A percentile compares a stretch with the other conserved stretches of the same genome.
Evolutionary conservation across 2,113 vertebrate species (phyloP).

Genomic region (Anguilla japonica): DNA sequence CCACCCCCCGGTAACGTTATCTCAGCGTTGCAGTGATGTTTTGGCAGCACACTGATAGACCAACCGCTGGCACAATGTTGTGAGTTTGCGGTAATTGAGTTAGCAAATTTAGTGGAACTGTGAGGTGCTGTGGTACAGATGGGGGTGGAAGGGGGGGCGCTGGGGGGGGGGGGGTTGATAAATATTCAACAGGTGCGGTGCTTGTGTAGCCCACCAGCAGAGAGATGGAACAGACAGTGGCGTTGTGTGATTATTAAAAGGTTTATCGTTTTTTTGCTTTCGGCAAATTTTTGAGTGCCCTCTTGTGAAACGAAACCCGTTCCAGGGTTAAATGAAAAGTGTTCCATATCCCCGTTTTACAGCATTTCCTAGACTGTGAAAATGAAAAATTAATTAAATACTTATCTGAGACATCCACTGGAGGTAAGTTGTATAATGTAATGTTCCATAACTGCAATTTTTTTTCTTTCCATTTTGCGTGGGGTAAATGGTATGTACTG

Average conservation of each 20-base stretch:
- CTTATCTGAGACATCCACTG: background rate
- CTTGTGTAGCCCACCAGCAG: background rate
- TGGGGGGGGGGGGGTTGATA: background rate
- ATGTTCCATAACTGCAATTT: too few species aligned
- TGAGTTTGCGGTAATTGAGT: background rate
- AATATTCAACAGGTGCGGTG: background rate
- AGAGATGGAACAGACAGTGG: background rate
- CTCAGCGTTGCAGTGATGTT: background rate
- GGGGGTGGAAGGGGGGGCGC: too few species aligned
- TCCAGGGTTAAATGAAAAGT: background rate
- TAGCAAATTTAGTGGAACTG: background rate
- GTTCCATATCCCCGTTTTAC: background rate
- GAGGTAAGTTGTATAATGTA: background rate
- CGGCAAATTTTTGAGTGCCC: background rate
- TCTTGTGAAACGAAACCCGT: background rate
- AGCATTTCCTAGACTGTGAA: background rate
- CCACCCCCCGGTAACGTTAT: background rate
- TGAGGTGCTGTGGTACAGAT: background rate
- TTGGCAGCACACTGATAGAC: background rate
- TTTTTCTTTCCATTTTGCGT: too few species aligned
- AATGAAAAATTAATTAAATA: background rate
- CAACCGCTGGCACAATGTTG: background rate
- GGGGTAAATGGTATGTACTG: too few species aligned
- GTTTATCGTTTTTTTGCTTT: background rate
- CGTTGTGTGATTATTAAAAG: background rate